Conservation (phyloP, 2,888 invertebrate genomes). For the Phaedon cochleariae region DNA sequence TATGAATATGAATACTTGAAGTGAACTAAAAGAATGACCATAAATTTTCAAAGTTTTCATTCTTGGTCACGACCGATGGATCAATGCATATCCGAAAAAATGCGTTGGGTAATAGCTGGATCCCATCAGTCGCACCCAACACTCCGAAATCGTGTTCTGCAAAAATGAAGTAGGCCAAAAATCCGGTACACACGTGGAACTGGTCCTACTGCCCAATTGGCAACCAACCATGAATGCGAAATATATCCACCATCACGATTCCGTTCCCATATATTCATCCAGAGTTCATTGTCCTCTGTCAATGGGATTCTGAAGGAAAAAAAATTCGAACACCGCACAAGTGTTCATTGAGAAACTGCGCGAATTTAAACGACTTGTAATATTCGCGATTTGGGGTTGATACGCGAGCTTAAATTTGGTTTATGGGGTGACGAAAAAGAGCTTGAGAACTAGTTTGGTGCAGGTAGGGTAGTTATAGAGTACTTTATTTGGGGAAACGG, state of each 20-base stretch:
- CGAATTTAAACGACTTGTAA: conserved; percentile 17
- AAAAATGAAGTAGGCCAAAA: conserved; percentile 28
- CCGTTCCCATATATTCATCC: conserved; percentile 25
- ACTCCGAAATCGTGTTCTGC: not conserved
- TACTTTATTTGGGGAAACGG: too few relatives aligned
- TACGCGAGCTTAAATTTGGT: conserved; percentile 7
- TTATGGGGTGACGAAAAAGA: conserved; percentile 16
- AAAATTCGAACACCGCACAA: conserved; percentile 22
- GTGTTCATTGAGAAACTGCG: conserved; percentile 12
- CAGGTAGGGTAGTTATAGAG: too few relatives aligned
- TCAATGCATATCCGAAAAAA: too few relatives aligned
- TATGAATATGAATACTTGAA: too few relatives aligned
- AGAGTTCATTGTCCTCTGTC: conserved; percentile 36
- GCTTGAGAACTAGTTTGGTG: too few relatives aligned
- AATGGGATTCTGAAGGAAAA: conserved; percentile 20
- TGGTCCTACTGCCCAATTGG: conserved; percentile 25
- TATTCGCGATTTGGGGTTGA: conserved; percentile 13
- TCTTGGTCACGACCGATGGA: too few relatives aligned
- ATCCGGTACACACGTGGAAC: conserved; percentile 25
- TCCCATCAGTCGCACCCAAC: too few relatives aligned
- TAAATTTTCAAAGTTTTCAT: too few relatives aligned
- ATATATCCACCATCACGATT: conserved; percentile 16
- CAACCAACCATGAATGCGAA: conserved; percentile 27
- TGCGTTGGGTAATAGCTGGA: too few relatives aligned
- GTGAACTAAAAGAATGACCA: too few relatives aligned